A percentile compares a stretch with the other conserved stretches of the same genome.
These are phyloP conservation scores for Pholis gunnellus DNA, from an alignment of 2,113 vertebrate species.

Conservation along the genomic window DNA sequence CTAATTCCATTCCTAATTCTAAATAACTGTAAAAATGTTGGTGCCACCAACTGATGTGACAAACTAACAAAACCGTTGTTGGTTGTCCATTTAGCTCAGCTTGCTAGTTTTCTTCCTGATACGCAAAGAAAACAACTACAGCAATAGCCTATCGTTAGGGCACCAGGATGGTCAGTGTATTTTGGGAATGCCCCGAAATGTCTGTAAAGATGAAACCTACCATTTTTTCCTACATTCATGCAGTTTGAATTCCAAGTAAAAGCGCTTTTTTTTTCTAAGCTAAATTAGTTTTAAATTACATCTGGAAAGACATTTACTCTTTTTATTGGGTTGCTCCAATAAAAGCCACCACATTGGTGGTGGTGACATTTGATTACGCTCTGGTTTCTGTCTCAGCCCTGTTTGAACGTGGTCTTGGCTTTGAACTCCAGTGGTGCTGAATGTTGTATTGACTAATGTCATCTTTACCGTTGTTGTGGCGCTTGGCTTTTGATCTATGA, in stretches of 20 bases:
- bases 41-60: too few species aligned
- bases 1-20: too few species aligned
- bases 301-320: not conserved
- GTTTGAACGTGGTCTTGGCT: constrained; percentile 8
- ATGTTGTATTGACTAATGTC: constrained; percentile 2
- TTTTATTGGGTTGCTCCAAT: not conserved
- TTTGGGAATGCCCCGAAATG: not conserved
- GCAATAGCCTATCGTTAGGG: not conserved
- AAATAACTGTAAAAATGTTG: too few species aligned
- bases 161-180: not conserved
- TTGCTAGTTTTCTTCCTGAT: not conserved
- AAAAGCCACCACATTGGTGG: constrained; percentile 8
- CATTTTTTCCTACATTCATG: not conserved
- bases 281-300: not conserved
- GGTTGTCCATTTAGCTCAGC: not conserved
- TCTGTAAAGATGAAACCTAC: too few species aligned
- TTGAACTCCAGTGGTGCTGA: constrained; percentile 5
- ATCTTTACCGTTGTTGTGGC: not conserved
- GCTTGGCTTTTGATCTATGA: not conserved
- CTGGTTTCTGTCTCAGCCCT: constrained; percentile 6
- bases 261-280: not conserved
- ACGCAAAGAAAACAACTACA: not conserved
- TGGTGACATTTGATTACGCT: not conserved
- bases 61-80: not conserved
- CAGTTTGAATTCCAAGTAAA: not conserved